phyloP scores from a whole-genome alignment of 64 coral and sea anemone species.

The Astreopora myriophthalma region DNA sequence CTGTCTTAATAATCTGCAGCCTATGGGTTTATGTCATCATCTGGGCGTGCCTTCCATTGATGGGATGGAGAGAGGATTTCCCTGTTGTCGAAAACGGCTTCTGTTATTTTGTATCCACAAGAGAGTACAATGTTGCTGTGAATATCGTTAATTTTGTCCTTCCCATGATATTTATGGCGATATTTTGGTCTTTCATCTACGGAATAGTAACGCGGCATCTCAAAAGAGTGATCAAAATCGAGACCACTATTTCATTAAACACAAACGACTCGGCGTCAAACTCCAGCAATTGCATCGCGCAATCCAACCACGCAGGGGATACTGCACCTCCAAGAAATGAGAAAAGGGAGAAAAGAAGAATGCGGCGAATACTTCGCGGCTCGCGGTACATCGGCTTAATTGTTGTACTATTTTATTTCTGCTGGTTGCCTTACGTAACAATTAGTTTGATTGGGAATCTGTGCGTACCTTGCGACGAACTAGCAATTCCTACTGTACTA shows the following conservation, averaged over 20 bases:
- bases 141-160: conserved; percentile 78
- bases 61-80: conserved; percentile 48
- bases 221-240: conserved; percentile 74
- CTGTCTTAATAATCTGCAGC: conserved; percentile 33
- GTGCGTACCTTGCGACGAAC: neutral
- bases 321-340: neutral
- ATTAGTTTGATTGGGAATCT: neutral
- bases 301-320: neutral
- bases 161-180: conserved; percentile 86
- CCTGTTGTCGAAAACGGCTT: neutral
- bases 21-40: conserved; percentile 84
- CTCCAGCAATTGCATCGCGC: conserved; percentile 49
- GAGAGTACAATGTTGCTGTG: conserved; percentile 56
- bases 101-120: conserved; percentile 45
- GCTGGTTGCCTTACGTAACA: conserved; percentile 79
- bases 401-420: conserved; percentile 80
- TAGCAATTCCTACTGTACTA: neutral
- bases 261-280: conserved; percentile 70
- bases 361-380: conserved; percentile 65
- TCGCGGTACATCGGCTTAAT: conserved; percentile 88
- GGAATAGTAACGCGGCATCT: conserved; percentile 71
- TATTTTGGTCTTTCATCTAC: conserved; percentile 85
- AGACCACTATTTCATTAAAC: conserved; percentile 70
- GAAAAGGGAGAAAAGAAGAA: conserved; percentile 63
- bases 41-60: conserved; percentile 57